phyloP scores from a whole-genome alignment of 2,797 vertebrate genomes.

The Helarctos malayanus region DNA sequence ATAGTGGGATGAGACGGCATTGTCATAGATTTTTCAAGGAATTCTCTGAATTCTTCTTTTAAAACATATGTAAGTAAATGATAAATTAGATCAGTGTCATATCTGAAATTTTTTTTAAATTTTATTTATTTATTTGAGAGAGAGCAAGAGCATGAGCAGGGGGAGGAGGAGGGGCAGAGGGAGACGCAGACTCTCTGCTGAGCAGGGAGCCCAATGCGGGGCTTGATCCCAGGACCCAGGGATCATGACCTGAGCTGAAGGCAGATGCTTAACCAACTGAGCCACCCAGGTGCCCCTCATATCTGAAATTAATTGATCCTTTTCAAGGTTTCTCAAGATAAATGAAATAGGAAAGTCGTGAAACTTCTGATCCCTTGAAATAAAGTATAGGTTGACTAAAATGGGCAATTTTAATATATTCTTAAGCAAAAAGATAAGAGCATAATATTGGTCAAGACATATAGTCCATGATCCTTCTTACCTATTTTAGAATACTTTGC shows the following conservation, averaged over 20 bases:
- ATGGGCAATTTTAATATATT: background rate
- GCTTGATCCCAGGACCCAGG: too few species aligned
- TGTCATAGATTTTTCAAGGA: background rate
- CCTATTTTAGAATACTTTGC: constrained; percentile 41
- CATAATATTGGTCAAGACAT: constrained; percentile 15
- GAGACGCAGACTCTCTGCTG: background rate
- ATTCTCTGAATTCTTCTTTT: constrained; percentile 18
- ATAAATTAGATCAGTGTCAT: background rate
- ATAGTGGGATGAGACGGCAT: background rate
- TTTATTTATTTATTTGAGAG: background rate
- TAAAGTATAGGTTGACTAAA: background rate
- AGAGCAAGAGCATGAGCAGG: background rate
- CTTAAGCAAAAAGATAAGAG: background rate
- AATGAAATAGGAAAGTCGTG: background rate
- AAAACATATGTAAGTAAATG: constrained; percentile 12
- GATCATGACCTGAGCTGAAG: too few species aligned
- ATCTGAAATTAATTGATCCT: background rate
- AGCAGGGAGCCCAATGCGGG: too few species aligned
- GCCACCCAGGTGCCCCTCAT: background rate
- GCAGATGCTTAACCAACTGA: too few species aligned
- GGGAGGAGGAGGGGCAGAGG: background rate
- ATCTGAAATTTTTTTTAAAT: background rate
- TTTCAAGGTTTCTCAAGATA: constrained; percentile 12
- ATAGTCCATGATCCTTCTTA: background rate
- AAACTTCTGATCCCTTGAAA: constrained; percentile 17